Base-by-base conservation (phyloP, 2,888 invertebrate species). In the Conchocele bisecta region DNA sequence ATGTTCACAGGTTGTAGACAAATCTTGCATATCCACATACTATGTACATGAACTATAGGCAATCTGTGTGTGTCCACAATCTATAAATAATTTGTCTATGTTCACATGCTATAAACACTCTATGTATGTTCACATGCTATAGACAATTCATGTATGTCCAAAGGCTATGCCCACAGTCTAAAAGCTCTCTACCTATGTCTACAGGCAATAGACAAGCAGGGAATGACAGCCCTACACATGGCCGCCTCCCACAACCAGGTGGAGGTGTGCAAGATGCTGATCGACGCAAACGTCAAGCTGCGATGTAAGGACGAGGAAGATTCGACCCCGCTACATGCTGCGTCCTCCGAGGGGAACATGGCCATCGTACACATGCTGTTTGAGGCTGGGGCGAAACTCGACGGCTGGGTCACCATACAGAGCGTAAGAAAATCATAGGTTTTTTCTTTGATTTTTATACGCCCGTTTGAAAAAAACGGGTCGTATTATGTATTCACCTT, bases 301-400 rank as follows among this genome's bases (percentile, higher is more conserved):
- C 73, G 86, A 39, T 88, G 88, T 67, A 75, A 75, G 20, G 89
- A 90, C 75, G 85, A 89, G 26, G 89, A 91, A 31, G 59, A 86
- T 60, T 93, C 94, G 75, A 96, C 95, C 41, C 95, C 97, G 0
- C 91, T 97, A 72, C 96, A 96, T 89, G 96, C 95, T 89, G 97
- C 97, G 0, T 96, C 96, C 57, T 93, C 95, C 79, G 95, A 95
- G 85, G 92, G 91, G 15, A 88, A 88, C 63, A 63, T 85, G 9
- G 86, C 87, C 28, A 86, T 92, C 33, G 90, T 89, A 6, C 92
- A 94, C 91, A 91, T 94, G 81, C 89, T 97, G 74, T 91, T 96
- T 65, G 93, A 93, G 69, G 93, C 94, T 66, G 95, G 95, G 1
- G 96, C 86, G 28, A 75, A 81, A 46, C 71, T 71, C 6, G 88